A percentile compares a stretch with the other conserved stretches of the same genome.
Evolutionary conservation across 2,888 invertebrate genomes (phyloP).

Genomic region (Scaptomyza cyrtandrae): DNA sequence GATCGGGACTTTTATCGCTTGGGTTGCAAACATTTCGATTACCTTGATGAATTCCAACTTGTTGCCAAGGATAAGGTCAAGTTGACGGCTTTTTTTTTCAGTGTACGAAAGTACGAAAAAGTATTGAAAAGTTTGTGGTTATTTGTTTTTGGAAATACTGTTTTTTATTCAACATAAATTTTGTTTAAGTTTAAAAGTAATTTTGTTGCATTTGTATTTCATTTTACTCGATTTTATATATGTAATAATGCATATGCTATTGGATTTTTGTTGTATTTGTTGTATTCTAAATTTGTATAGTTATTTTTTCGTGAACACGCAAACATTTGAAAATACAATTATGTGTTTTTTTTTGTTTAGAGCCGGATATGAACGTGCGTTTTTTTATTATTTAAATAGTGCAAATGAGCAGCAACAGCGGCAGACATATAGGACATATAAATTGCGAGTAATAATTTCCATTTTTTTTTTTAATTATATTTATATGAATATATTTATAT

Average conservation of each 20-base stretch:
- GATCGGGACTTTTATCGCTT: neutral
- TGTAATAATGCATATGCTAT: constrained; percentile 78
- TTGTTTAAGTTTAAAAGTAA: constrained; percentile 76
- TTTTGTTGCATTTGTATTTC: constrained; percentile 73
- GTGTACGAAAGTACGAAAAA: constrained; percentile 2
- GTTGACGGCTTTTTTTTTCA: neutral
- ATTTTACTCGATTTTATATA: constrained; percentile 76
- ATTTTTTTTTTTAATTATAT: constrained; percentile 51
- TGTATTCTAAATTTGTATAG: constrained; percentile 56
- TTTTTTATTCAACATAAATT: constrained; percentile 80
- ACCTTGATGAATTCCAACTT: neutral
- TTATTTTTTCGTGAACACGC: constrained; percentile 65
- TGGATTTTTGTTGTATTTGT: constrained; percentile 55
- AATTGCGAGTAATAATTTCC: constrained; percentile 75
- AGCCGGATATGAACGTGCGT: constrained; percentile 60
- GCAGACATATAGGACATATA: constrained; percentile 35
- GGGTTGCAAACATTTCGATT: neutral
- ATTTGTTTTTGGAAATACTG: constrained; percentile 76
- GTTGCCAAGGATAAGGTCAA: neutral
- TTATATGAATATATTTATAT: constrained; percentile 38
- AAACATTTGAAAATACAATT: constrained; percentile 72
- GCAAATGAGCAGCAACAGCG: constrained; percentile 35
- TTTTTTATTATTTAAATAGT: constrained; percentile 12
- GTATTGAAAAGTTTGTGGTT: neutral
- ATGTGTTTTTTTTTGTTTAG: constrained; percentile 40